phyloP scores from a whole-genome alignment of 1,140 invertebrate genomes.

The Diachasmimorpha longicaudata region DNA sequence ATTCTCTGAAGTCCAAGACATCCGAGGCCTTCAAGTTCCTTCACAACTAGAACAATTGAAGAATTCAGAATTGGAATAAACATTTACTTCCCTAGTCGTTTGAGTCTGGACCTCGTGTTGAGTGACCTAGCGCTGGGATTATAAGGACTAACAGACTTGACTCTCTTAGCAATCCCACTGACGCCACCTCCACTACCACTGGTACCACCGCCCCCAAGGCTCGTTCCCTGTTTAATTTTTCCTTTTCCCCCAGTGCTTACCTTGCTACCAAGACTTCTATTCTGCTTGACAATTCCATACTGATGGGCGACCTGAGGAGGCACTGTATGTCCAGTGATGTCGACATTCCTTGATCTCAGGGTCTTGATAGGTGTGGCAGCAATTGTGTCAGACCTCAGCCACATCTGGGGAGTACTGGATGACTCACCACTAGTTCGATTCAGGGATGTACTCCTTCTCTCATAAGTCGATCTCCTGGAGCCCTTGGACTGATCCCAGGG shows the following conservation, averaged over 20 bases:
- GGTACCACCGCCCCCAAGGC: not conserved
- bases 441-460: conserved; percentile 27
- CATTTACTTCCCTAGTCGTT: conserved; percentile 56
- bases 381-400: conserved; percentile 59
- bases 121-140: conserved; percentile 49
- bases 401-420: conserved; percentile 48
- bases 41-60: not conserved
- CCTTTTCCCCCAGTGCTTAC: conserved; percentile 30
- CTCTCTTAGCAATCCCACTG: conserved; percentile 45
- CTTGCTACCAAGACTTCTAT: conserved; percentile 31
- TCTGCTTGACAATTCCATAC: conserved; percentile 52
- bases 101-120: conserved; percentile 55
- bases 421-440: conserved; percentile 11
- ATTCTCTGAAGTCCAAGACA: too few species aligned
- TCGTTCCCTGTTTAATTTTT: conserved; percentile 40
- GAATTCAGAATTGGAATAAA: conserved; percentile 12
- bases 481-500: conserved; percentile 47
- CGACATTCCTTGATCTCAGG: conserved; percentile 56
- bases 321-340: conserved; percentile 55
- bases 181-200: not conserved
- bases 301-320: conserved; percentile 53
- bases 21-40: not conserved
- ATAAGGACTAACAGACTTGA: conserved; percentile 46
- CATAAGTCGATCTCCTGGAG: conserved; percentile 26
- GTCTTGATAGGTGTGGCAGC: conserved; percentile 58